Base-by-base conservation (phyloP, 2,797 vertebrate species). In the Discoglossus pictus region DNA sequence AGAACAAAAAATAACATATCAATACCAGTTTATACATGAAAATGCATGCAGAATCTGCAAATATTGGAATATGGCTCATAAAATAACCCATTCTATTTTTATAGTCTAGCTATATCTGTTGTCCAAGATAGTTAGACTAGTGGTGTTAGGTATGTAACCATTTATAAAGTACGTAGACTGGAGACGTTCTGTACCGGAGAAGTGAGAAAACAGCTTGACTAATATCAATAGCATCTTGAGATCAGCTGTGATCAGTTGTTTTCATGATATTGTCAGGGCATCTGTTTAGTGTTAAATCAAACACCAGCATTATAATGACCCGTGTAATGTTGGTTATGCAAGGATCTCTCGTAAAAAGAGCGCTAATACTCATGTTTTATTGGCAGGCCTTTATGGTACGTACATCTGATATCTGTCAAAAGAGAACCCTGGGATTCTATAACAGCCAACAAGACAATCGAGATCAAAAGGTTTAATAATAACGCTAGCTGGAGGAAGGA, bases 241-340 rank as follows among this genome's bases (percentile, higher is more conserved):
- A 71, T 71, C 53, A 71, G 61, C 44, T 52, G 68, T 52, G 36
- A 64, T 44, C 25, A 13, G 18, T 27, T 50, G 24, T 65, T 71
- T 42, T 59, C 46, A 50, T 17, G 46, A 59, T 64, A 56, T 34
- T 58, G 43, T 64, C 38, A 71, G 51, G 53, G 38, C 61, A 71
- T 71, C 61, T 71, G 68, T 52, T 48, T 39, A 51, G 52, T 71
- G 68, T 65, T 71, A 64, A 51, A 58, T 58, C 44, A 63, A 56
- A 63, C 60, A 63, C 59, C 35, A 55, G 23, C 35, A 36, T 24
- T 23, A 63, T 27, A 56, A 62, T 48, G 42, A 43, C 18, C 60
- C n/a, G 16, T 64, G 44, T 64, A 34, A 70, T 58, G 43, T 39
- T 53, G 5, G 27, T 52, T 63, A 58, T 64, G 60, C 34, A 63